These are phyloP conservation scores for Eurosta solidaginis DNA, from an alignment of 1,140 invertebrate genomes.

Conservation along the genomic window DNA sequence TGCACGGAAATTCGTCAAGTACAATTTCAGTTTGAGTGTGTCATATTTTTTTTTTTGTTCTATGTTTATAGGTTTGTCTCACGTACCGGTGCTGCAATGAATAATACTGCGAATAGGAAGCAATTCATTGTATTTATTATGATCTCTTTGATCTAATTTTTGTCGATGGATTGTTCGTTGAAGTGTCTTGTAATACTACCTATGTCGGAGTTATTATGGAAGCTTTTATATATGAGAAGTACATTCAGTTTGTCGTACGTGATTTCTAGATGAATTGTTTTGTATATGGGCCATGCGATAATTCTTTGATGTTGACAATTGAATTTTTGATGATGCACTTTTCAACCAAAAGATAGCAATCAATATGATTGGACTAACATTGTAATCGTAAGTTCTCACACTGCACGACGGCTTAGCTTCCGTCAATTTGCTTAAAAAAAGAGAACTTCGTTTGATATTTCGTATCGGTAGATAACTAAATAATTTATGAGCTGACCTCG, in stretches of 20 bases:
- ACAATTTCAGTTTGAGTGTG: background rate
- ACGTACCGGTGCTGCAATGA: slow-evolving; percentile 56
- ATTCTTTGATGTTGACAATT: background rate
- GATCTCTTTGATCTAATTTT: slow-evolving; percentile 8
- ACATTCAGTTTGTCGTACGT: background rate
- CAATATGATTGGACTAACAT: background rate
- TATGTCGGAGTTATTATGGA: background rate
- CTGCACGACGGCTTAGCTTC: background rate
- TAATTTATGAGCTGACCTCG: too few species aligned
- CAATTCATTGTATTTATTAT: slow-evolving; percentile 33
- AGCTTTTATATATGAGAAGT: slow-evolving; percentile 16
- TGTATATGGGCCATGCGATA: background rate
- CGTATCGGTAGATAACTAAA: too few species aligned
- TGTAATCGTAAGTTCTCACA: background rate
- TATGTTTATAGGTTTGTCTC: background rate
- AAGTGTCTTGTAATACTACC: background rate
- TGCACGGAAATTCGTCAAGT: background rate
- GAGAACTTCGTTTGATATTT: too few species aligned
- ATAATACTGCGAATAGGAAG: slow-evolving; percentile 54
- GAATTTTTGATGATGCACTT: background rate
- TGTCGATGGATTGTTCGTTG: background rate
- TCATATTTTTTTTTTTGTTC: background rate
- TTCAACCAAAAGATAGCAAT: background rate
- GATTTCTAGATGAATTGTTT: background rate
- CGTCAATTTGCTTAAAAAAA: too few species aligned